A percentile compares a stretch with the other conserved stretches of the same genome.
Conservation (phyloP, 2,113 vertebrate species). For the Esox niger region DNA sequence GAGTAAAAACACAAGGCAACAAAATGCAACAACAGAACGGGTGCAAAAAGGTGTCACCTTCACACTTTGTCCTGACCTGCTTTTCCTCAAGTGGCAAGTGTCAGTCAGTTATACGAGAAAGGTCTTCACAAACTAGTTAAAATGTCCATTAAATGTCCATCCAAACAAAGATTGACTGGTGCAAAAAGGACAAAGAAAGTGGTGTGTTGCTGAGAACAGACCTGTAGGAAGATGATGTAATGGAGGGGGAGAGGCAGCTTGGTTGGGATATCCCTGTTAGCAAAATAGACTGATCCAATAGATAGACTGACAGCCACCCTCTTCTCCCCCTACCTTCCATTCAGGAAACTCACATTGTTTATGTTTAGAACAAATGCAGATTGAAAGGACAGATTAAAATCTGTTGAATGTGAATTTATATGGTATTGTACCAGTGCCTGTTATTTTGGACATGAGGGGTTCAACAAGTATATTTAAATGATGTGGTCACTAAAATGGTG, state of each 20-base stretch:
- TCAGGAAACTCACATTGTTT: no score
- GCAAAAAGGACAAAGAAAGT: background rate
- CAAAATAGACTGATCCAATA: background rate
- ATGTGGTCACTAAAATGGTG: no score
- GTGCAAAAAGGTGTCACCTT: no score
- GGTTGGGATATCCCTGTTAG: background rate
- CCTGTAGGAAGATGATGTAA: constrained; percentile 15
- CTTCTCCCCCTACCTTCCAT: no score
- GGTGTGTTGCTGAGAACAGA: background rate
- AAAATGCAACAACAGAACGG: no score
- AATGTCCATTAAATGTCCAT: background rate
- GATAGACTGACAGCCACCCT: background rate
- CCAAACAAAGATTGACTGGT: background rate
- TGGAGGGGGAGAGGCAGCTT: constrained; percentile 16
- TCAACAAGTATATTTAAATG: no score
- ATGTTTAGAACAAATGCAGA: no score
- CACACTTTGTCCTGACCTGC: background rate
- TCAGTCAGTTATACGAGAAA: background rate
- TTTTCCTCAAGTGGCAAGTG: background rate
- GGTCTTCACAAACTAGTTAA: background rate
- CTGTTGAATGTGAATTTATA: no score
- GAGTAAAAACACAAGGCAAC: no score
- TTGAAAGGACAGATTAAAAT: no score
- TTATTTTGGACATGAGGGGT: no score
- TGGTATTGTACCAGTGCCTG: no score